These are phyloP conservation scores for Galaxias olidus DNA, from an alignment of 2,797 vertebrate genomes.

Conservation along the genomic window DNA sequence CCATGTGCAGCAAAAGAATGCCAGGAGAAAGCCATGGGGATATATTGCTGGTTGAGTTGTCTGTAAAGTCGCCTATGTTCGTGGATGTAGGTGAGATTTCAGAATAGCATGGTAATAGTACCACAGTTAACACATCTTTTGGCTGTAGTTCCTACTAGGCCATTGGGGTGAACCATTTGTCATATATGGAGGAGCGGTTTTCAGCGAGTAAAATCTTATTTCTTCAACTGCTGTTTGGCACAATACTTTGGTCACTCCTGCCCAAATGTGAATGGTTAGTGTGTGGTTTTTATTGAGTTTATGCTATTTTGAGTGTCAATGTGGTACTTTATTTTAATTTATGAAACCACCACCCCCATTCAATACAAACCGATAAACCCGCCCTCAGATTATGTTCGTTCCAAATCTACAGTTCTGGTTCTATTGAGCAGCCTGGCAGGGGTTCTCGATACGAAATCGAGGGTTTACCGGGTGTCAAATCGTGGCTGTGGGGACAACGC, in stretches of 20 bases:
- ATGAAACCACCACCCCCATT: background rate
- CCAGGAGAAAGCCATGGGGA: too few species aligned
- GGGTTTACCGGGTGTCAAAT: background rate
- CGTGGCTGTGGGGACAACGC: too few species aligned
- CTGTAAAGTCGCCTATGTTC: too few species aligned
- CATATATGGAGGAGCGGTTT: background rate
- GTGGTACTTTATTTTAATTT: background rate
- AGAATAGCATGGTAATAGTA: too few species aligned
- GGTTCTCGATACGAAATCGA: constrained; percentile 4
- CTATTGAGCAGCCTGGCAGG: constrained; percentile 59
- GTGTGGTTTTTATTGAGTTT: too few species aligned
- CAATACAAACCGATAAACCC: background rate
- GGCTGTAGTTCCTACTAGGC: background rate
- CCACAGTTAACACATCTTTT: background rate
- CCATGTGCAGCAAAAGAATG: too few species aligned
- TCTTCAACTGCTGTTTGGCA: background rate
- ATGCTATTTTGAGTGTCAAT: too few species aligned
- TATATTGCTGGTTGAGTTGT: too few species aligned
- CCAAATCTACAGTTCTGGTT: constrained; percentile 44
- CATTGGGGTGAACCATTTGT: constrained; percentile 15
- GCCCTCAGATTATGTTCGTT: background rate
- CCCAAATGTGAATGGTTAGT: too few species aligned
- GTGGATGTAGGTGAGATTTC: too few species aligned
- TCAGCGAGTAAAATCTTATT: background rate
- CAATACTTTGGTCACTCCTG: too few species aligned